A percentile compares a stretch with the other conserved stretches of the same genome.
These are phyloP conservation scores for Aythya baeri DNA, from an alignment of 2,113 vertebrate genomes.

Conservation along the genomic window DNA sequence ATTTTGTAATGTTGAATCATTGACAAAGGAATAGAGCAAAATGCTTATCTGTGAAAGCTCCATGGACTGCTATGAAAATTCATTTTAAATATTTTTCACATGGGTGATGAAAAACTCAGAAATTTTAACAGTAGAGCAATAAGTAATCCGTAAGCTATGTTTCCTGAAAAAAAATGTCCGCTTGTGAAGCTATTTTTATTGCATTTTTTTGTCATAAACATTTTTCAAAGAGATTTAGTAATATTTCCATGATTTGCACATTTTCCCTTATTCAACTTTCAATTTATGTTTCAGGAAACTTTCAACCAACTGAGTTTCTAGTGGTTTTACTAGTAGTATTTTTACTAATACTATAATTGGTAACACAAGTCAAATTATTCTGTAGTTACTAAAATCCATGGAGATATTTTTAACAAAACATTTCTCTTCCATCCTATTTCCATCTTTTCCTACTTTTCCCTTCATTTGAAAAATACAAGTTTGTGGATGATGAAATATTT, in stretches of 20 bases:
- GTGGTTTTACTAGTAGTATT: constrained; percentile 26
- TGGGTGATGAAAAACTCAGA: background rate
- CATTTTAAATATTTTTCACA: background rate
- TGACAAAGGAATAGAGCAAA: background rate
- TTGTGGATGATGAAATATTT: background rate
- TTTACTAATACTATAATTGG: constrained; percentile 46
- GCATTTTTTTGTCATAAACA: background rate
- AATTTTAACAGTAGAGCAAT: background rate
- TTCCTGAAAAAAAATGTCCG: background rate
- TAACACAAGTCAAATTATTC: constrained; percentile 42
- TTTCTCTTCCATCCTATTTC: background rate
- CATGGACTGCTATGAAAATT: background rate
- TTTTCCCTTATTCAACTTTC: constrained; percentile 46
- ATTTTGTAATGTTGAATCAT: background rate
- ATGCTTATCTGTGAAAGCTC: background rate
- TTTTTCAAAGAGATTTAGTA: constrained; percentile 27
- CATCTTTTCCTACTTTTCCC: background rate
- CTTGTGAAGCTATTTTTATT: background rate
- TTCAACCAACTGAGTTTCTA: constrained; percentile 7
- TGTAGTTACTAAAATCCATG: background rate
- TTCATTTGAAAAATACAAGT: background rate
- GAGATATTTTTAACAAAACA: background rate
- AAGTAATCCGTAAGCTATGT: background rate
- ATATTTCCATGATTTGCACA: constrained; percentile 6
- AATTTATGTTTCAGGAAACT: constrained; percentile 28